Base-by-base conservation (phyloP, 2,113 vertebrate genomes). In the Pluvialis apricaria region DNA sequence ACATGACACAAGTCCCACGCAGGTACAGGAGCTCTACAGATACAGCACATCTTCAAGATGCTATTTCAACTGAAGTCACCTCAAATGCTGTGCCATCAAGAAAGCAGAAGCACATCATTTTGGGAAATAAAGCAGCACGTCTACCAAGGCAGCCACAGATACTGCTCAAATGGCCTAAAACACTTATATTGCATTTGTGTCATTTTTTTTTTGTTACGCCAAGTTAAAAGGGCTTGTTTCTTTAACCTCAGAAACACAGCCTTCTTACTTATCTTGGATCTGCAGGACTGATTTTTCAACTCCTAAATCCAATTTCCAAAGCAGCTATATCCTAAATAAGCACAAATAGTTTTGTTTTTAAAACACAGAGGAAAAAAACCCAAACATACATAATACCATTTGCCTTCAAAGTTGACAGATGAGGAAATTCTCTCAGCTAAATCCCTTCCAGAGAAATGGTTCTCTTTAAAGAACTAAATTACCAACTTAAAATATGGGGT, bases 1-100 rank as follows among this genome's bases (percentile, higher is more conserved):
- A 21, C 25, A 1, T 3, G 24, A 72, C 31, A 26, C 9, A 69
- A 6, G 44, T 3, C 40, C 24, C 34, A 26, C 1, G 1, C 0
- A 6, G 34, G 34, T 38, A 36, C 34, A 51, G 51, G 20, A 83
- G 25, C 49, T 69, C 70, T 24, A n/a, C 26, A 36, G 83, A 61
- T n/a, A 26, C 17, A 70, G 32, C 36, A 58, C 26, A 36, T 9
- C 24, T 36, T 31, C 31, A 38, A 42, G 40, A 64, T 10, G 7
- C 3, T 34, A 2, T 5, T 52, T 42, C 75, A 49, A 3, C 9
- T 34, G 8, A 21, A 21, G 36, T 31, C 49, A 86, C 45, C 45
- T 38, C 20, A 20, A 86, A 38, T 18, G 19, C 7, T n/a, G 18
- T 4, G 36, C 12, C 58, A 36, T 2, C 47, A 24, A 29, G 38